Percentiles rank a stretch among this genome's conserved stretches.
Evolutionary conservation across 2,797 vertebrate genomes (phyloP).

Genomic region (Lithobates pipiens): DNA sequence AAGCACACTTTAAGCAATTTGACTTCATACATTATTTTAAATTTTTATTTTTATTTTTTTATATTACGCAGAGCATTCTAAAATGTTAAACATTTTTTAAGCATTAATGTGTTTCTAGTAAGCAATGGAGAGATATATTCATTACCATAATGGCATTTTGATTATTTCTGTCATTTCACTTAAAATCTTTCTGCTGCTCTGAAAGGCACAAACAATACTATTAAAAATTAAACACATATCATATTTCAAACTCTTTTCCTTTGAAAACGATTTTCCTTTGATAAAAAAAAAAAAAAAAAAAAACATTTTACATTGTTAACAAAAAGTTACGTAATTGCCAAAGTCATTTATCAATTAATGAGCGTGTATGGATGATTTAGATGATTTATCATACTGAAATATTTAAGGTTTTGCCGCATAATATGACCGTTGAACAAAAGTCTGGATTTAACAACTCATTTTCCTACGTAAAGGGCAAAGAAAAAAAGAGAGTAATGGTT

Average conservation of each 20-base stretch:
- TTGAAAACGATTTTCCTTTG: neutral
- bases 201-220: slow-evolving; percentile 26
- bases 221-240: slow-evolving; percentile 26
- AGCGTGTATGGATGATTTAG: neutral
- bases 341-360: neutral
- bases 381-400: neutral
- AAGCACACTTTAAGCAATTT: too few species aligned
- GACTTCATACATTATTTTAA: too few species aligned
- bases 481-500: too few species aligned
- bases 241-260: neutral
- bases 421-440: neutral
- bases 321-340: slow-evolving; percentile 12
- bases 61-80: neutral
- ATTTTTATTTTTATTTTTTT: neutral
- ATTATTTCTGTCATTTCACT: slow-evolving; percentile 25
- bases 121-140: neutral
- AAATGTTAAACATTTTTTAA: neutral
- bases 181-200: slow-evolving; percentile 1
- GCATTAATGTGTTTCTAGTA: neutral
- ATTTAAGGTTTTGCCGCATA: slow-evolving; percentile 4
- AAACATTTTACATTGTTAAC: neutral
- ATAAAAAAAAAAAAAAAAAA: neutral
- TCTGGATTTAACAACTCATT: neutral
- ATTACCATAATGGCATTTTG: slow-evolving; percentile 30
- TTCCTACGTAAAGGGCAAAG: too few species aligned